These are phyloP conservation scores for Scyliorhinus canicula DNA, from an alignment of 2,797 vertebrate genomes.

Conservation along the genomic window DNA sequence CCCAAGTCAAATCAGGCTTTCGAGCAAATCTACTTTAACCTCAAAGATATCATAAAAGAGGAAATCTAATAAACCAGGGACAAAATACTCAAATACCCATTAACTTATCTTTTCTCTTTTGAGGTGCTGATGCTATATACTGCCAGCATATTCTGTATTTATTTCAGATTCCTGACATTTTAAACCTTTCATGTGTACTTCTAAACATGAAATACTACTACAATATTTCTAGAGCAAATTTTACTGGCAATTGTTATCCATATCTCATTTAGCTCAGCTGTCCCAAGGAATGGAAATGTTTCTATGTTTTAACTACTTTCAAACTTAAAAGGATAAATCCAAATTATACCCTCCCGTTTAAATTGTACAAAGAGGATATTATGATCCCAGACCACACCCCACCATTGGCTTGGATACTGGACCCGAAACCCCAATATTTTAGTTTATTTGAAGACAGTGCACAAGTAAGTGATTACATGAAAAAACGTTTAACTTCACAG, in stretches of 20 bases:
- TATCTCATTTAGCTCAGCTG: neutral
- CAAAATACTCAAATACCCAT: neutral
- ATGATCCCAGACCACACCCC: too few relatives aligned
- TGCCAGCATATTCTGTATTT: neutral
- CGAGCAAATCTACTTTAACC: neutral
- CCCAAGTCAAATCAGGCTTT: neutral
- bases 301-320: neutral
- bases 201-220: neutral
- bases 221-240: neutral
- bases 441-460: too few relatives aligned
- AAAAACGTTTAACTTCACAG: too few relatives aligned
- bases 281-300: neutral
- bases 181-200: neutral
- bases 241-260: neutral
- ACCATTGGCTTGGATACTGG: too few relatives aligned
- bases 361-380: neutral
- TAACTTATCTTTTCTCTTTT: neutral
- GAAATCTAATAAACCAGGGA: neutral
- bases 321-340: neutral
- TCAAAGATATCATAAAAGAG: neutral
- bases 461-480: too few relatives aligned
- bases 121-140: neutral
- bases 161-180: neutral
- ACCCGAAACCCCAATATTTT: too few relatives aligned
- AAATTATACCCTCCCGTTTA: neutral